Conservation (phyloP, 2,888 invertebrate genomes). For the Octodonta nipae region DNA sequence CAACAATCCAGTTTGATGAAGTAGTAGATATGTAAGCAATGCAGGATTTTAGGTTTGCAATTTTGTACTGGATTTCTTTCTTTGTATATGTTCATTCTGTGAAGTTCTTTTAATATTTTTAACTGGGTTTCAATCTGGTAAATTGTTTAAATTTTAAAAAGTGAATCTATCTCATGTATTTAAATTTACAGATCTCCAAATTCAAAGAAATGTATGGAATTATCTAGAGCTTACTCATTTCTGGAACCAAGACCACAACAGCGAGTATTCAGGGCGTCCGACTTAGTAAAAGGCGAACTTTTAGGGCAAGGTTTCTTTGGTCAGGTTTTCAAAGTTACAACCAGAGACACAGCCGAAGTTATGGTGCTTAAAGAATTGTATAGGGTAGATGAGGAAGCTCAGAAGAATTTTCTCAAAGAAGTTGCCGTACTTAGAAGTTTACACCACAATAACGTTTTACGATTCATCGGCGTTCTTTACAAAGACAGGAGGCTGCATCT, state of each 20-base stretch:
- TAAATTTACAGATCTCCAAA: constrained; percentile 29
- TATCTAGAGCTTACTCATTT: constrained; percentile 80
- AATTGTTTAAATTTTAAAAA: too few relatives aligned
- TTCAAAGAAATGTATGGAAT: constrained; percentile 40
- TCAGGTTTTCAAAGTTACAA: constrained; percentile 82
- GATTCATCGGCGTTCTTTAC: constrained; percentile 86
- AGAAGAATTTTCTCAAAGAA: constrained; percentile 88
- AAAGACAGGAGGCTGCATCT: constrained; percentile 82
- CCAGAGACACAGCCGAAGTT: constrained; percentile 77
- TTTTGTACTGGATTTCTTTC: too few relatives aligned
- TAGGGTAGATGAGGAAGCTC: constrained; percentile 86
- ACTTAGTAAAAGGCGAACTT: constrained; percentile 76
- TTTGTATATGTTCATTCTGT: too few relatives aligned
- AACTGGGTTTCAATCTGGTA: too few relatives aligned
- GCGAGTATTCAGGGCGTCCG: constrained; percentile 81
- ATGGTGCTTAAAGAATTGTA: constrained; percentile 91
- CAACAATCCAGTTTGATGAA: too few relatives aligned
- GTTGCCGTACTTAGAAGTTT: constrained; percentile 82
- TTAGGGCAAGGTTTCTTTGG: constrained; percentile 91
- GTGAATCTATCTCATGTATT: too few relatives aligned
- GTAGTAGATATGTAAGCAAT: too few relatives aligned
- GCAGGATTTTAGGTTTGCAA: too few relatives aligned
- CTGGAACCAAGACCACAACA: constrained; percentile 50
- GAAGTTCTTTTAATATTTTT: too few relatives aligned
- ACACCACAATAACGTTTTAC: constrained; percentile 77